phyloP scores from a whole-genome alignment of 2,888 invertebrate species.

The Lysandra coridon region DNA sequence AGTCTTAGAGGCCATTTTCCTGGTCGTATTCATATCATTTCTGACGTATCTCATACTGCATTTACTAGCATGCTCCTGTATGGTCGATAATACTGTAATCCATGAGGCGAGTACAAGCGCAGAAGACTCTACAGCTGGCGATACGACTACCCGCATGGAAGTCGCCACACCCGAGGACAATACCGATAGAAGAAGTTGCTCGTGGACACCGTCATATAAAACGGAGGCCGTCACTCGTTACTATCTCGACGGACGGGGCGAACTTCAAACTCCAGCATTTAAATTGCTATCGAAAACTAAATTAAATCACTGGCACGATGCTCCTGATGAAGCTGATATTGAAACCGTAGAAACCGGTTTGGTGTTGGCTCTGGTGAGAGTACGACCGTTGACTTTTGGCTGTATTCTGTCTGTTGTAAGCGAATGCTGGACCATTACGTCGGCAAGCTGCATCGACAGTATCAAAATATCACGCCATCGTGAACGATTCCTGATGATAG shows the following conservation, averaged over 20 bases:
- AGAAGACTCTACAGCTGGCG: background rate
- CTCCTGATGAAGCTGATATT: conserved; percentile 47
- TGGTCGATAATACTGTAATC: conserved; percentile 5
- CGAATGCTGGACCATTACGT: conserved; percentile 59
- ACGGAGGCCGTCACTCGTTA: conserved; percentile 52
- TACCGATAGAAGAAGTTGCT: conserved; percentile 49
- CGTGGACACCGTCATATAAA: conserved; percentile 60
- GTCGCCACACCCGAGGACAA: background rate
- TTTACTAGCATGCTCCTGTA: conserved; percentile 50
- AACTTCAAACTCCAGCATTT: background rate
- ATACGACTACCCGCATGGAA: background rate
- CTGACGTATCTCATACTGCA: conserved; percentile 61
- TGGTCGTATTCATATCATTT: conserved; percentile 52
- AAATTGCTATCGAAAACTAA: background rate
- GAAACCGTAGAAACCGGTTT: conserved; percentile 43
- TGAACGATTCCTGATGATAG: conserved; percentile 60
- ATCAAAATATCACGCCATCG: conserved; percentile 63
- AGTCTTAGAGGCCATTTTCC: conserved; percentile 52
- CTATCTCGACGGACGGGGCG: conserved; percentile 43
- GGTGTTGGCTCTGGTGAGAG: conserved; percentile 58
- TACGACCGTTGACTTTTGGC: conserved; percentile 57
- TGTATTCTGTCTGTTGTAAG: conserved; percentile 61
- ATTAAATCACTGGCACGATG: conserved; percentile 29
- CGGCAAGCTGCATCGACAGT: conserved; percentile 66
- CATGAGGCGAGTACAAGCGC: background rate